Conservation (phyloP, 2,113 vertebrate species). For the Balaenoptera acutorostrata region DNA sequence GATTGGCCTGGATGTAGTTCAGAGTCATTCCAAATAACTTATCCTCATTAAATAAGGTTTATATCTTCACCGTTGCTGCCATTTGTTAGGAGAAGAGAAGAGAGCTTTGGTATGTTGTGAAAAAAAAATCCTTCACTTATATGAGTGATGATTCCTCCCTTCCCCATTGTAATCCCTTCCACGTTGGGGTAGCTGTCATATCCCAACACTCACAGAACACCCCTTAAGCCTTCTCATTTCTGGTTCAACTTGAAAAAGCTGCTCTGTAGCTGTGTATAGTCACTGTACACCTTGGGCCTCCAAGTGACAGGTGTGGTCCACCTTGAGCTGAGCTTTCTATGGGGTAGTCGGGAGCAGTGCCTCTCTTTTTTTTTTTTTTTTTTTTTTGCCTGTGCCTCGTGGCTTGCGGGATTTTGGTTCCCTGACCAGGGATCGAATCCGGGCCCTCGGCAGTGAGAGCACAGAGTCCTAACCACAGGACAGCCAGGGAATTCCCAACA, state of each 20-base stretch:
- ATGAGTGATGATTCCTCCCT: neutral
- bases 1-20: neutral
- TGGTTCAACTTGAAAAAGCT: conserved; percentile 42
- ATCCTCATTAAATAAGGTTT: neutral
- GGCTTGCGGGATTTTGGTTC: no score
- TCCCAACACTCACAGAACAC: neutral
- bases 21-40: neutral
- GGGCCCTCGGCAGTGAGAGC: no score
- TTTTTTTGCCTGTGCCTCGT: no score
- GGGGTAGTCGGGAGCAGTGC: neutral
- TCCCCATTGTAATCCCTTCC: neutral
- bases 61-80: neutral
- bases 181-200: neutral
- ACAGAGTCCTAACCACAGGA: no score
- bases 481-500: no score
- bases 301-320: neutral
- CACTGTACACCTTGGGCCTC: neutral
- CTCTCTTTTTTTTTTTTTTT: neutral
- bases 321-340: neutral
- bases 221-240: neutral
- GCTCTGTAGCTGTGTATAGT: conserved; percentile 20
- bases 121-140: neutral
- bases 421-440: no score
- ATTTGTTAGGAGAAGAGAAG: neutral
- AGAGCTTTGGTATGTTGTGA: neutral